A percentile compares a stretch with the other conserved stretches of the same genome.
phyloP scores from a whole-genome alignment of 2,888 invertebrate species.

The Pyrrhosoma nymphula region DNA sequence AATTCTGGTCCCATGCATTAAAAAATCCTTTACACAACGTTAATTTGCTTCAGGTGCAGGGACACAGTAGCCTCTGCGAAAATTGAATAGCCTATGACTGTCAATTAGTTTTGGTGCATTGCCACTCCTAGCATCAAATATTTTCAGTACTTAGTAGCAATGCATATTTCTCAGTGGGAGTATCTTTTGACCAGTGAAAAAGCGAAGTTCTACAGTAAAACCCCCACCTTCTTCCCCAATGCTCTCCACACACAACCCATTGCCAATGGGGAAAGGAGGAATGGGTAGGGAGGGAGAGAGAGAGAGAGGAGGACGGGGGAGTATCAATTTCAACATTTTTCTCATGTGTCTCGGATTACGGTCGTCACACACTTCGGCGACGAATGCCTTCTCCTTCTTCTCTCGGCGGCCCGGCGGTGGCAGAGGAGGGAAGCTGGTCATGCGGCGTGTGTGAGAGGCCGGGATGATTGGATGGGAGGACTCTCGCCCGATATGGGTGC shows the following conservation, averaged over 20 bases:
- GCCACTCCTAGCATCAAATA: too few species aligned
- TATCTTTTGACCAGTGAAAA: not conserved
- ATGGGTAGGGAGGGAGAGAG: not conserved
- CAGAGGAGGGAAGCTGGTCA: not conserved
- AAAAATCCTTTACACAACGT: too few species aligned
- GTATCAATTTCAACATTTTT: constrained; percentile 46
- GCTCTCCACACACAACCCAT: not conserved
- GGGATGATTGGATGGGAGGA: not conserved
- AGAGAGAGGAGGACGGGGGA: not conserved
- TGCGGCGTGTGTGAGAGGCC: not conserved
- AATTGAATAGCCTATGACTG: too few species aligned
- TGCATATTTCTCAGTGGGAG: too few species aligned
- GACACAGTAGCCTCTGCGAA: too few species aligned
- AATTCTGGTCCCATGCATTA: too few species aligned
- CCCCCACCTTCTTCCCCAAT: not conserved
- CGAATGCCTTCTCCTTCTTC: not conserved
- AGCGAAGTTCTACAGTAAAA: too few species aligned
- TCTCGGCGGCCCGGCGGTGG: not conserved
- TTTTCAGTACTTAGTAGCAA: too few species aligned
- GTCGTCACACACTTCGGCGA: constrained; percentile 29
- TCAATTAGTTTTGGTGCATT: too few species aligned
- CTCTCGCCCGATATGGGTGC: not conserved
- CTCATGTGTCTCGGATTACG: constrained; percentile 54
- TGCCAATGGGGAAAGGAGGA: not conserved
- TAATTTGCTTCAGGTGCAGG: too few species aligned